Conservation (phyloP, 2,797 vertebrate genomes). For the Myioborus miniatus region DNA sequence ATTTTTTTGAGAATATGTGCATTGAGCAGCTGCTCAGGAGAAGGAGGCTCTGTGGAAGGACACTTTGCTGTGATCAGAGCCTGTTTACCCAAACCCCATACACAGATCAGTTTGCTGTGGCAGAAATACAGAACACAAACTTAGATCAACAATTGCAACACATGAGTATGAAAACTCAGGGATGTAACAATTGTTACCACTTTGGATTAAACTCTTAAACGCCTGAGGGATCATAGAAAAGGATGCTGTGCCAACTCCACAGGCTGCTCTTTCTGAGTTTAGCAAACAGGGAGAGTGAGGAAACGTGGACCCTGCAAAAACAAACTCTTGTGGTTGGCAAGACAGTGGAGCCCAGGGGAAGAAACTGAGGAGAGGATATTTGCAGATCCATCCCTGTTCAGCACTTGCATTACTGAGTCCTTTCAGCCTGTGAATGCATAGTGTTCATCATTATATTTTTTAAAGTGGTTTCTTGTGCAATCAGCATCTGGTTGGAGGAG, state of each 20-base stretch:
- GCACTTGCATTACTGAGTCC: neutral
- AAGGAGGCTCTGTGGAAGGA: neutral
- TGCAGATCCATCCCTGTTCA: neutral
- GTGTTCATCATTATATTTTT: neutral
- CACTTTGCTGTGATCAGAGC: rapidly evolving
- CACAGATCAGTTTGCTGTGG: neutral
- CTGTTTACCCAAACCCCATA: neutral
- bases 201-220: neutral
- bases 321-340: neutral
- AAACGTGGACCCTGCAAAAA: neutral
- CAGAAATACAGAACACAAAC: neutral
- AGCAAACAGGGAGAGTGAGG: neutral
- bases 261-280: neutral
- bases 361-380: neutral
- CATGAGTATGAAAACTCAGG: neutral
- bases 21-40: neutral
- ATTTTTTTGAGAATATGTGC: neutral
- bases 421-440: neutral
- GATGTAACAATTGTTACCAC: neutral
- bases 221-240: rapidly evolving
- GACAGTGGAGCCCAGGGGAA: neutral
- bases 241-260: neutral
- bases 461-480: neutral
- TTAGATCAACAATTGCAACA: neutral
- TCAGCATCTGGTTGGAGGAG: neutral